Base-by-base conservation (phyloP, 2,888 invertebrate genomes). In the Eremobia ochroleuca region DNA sequence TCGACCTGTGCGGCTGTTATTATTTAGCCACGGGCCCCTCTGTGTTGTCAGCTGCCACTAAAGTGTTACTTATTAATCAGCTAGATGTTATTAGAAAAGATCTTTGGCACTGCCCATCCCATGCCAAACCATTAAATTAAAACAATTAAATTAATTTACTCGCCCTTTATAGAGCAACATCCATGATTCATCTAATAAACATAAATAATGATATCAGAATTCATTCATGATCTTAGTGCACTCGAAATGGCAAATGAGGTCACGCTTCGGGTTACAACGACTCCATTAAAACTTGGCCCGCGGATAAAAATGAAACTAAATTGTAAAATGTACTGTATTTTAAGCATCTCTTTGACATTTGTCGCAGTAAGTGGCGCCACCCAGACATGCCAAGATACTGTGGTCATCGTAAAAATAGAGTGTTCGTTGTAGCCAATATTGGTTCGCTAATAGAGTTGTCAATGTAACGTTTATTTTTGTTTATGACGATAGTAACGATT, bases 391-490 rank as follows among this genome's bases (percentile, higher is more conserved):
- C 86, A 82, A 82, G 86, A 58, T 43, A 49, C n/a, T 55, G 40
- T 81, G 76, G 85, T 25, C 37, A 18, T 31, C 15, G 28, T 78
- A 86, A 71, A 79, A 83, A 87, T 84, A 87, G 71, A 71, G 28
- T 58, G 59, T 68, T 31, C 34, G 55, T 62, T 68, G 82, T 58
- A 68, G 80, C 85, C 79, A 73, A 79, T 76, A 86, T 43, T 66
- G 8, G 6, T n/a, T 11, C 15, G 25, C 4, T 72, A 82, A 67
- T 68, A 76, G 70, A 76, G 31, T 61, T 59, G 82, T 79, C 85
- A 83, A 83, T 86, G 73, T 71, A 43, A 86, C 15, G 21, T 61
- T 65, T 87, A 83, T 87, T 87, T 87, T 79, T 61, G 58, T 84
- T 72, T 69, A 69, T 74, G 67, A 76, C 70, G 81, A 15, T 31